Evolutionary conservation across 2,888 invertebrate genomes (phyloP), one percentile per base, ranked within the genome.

Genomic region (Sepiola atlantica): DNA sequence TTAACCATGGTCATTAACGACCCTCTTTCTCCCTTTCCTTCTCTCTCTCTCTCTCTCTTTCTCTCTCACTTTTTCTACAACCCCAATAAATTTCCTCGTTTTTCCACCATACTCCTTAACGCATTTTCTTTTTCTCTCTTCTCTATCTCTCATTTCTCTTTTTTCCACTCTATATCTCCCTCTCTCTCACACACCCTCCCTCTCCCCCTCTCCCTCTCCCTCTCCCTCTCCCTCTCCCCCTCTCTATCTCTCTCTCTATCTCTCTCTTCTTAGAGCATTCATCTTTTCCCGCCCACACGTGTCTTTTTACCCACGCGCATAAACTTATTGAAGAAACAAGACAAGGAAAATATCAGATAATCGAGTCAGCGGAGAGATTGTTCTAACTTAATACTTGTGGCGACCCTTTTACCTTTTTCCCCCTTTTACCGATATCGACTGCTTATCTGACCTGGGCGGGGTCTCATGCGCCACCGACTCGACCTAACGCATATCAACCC

Each of bases 121-220:
- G 45, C 61, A 21, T 28, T 28, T 6, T 61, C 28, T 61, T 12
- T 1, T 21, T 61, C 6, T 1, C 21, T 61, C 8, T 6, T 61
- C 57, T 8, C 57, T 21, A 0, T 20, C 21, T 61, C 57, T 21
- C 21, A 21, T 61, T 21, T 28, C 28, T 24, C 28, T 28, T 0
- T 61, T 4, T 61, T 10, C 10, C 28, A 6, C 28, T 61, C 28
- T 28, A 0, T 61, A 4, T 28, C 61, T 61, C 28, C 24, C 28
- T 61, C 61, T 61, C 61, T 77, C n/a, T 77, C 14, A n/a, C n/a
- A 14, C 77, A 14, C n/a, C n/a, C 77, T n/a, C 12, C 12, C n/a
- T n/a, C 14, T 10, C n/a, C 12, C 16, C 0, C 2, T 6, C 16
- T 14, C 1, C 14, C 4, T 32, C n/a, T 0, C n/a, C 12, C 14